Evolutionary conservation across 2,113 vertebrate genomes (phyloP).

Genomic region (Tupaia chinensis): DNA sequence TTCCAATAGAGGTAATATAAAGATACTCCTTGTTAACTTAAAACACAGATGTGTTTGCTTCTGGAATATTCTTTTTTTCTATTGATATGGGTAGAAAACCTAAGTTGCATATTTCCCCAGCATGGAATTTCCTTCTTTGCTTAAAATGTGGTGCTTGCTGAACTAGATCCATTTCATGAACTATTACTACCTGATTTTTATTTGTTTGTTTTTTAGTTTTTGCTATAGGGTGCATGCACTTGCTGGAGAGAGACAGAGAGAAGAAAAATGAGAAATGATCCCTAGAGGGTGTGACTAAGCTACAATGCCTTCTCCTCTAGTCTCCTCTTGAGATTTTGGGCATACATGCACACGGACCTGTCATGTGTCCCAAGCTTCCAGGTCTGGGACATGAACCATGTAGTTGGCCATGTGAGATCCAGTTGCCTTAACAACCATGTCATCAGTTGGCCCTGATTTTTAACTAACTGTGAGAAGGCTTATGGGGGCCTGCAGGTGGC

Average conservation of each 20-base stretch:
- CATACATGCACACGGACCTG: no score
- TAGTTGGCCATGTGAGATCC: no score
- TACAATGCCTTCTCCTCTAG: no score
- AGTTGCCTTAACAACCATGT: no score
- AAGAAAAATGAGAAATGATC: no score
- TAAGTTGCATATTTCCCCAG: conserved; percentile 10
- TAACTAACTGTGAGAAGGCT: conserved; percentile 25
- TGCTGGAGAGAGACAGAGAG: no score
- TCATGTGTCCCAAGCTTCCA: no score
- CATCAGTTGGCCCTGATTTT: neutral
- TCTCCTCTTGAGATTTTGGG: no score
- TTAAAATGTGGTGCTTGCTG: neutral
- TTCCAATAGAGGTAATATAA: neutral
- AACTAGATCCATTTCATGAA: neutral
- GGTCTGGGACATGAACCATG: no score
- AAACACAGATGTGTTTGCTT: conserved; percentile 6
- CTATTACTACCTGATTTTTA: neutral
- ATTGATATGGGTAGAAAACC: conserved; percentile 14
- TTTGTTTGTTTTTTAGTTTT: no score
- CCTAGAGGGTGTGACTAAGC: no score
- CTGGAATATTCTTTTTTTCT: conserved; percentile 11
- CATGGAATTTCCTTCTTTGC: conserved; percentile 46
- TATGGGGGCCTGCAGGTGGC: neutral
- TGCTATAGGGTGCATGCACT: no score
- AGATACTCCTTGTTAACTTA: neutral